Percentiles rank a stretch among this genome's conserved stretches.
Evolutionary conservation across 2,113 vertebrate genomes (phyloP).

Genomic region (Brienomyrus brachyistius): DNA sequence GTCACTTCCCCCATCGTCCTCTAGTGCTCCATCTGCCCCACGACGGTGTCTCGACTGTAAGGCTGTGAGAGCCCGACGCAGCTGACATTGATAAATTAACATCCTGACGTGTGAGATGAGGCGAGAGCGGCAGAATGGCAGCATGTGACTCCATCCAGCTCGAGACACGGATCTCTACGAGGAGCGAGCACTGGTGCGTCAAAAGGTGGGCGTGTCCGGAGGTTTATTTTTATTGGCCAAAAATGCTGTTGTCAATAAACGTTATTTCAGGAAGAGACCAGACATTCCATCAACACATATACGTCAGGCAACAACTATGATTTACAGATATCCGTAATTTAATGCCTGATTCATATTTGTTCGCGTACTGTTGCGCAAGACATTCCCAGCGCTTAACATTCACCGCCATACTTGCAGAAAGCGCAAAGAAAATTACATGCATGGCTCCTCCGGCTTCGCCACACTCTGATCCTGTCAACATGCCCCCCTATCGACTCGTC

Average conservation of each 20-base stretch:
- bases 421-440: not conserved
- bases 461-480: not conserved
- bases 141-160: not conserved
- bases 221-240: not conserved
- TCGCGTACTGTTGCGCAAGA: not conserved
- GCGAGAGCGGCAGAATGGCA: not conserved
- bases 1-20: not conserved
- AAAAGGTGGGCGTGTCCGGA: not conserved
- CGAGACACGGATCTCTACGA: not conserved
- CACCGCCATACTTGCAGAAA: not conserved
- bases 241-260: not conserved
- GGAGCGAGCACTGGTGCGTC: not conserved
- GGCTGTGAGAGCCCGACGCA: not conserved
- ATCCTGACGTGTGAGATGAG: not conserved
- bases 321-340: not conserved
- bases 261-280: not conserved
- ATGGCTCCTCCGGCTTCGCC: not conserved
- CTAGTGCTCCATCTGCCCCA: not conserved
- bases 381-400: not conserved
- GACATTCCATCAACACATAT: not conserved
- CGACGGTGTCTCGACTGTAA: not conserved
- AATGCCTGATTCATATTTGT: not conserved
- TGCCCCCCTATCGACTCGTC: not conserved
- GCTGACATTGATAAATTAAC: conserved; percentile 4
- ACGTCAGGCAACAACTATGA: not conserved